Percentiles rank a stretch among this genome's conserved stretches.
Evolutionary conservation across 2,888 invertebrate genomes (phyloP).

Genomic region (Stratiomys singularior): DNA sequence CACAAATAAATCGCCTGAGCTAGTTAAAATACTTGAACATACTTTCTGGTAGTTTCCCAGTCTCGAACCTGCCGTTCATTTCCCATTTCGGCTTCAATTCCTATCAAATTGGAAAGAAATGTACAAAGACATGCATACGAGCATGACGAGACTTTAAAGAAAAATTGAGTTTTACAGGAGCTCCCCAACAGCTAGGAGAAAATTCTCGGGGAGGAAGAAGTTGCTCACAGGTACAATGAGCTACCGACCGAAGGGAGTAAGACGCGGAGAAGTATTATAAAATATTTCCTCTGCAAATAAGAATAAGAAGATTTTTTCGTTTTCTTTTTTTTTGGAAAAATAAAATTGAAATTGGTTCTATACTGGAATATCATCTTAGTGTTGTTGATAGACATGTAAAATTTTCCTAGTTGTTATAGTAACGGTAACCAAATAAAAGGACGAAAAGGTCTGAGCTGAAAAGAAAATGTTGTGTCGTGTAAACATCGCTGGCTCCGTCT

Average conservation of each 20-base stretch:
- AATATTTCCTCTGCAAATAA: constrained; percentile 30
- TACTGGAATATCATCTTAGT: constrained; percentile 18
- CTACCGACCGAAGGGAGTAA: background rate
- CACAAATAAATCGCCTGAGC: constrained; percentile 6
- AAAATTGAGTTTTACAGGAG: background rate
- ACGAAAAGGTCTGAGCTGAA: background rate
- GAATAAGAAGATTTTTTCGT: constrained; percentile 17
- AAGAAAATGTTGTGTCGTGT: background rate
- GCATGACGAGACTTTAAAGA: background rate
- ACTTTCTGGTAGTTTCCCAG: background rate
- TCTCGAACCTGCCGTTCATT: too few relatives aligned
- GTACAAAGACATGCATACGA: background rate
- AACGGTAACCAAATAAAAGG: constrained; percentile 16
- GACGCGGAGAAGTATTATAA: constrained; percentile 9
- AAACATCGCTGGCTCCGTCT: background rate
- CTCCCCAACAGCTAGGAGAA: background rate
- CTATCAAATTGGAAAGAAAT: background rate
- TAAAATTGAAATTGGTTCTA: constrained; percentile 29
- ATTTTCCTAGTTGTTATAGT: constrained; percentile 24
- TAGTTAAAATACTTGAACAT: constrained; percentile 16
- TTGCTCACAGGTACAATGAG: background rate
- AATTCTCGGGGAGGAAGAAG: background rate
- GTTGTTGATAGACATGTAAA: constrained; percentile 37
- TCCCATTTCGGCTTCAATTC: background rate
- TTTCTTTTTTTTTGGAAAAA: background rate